Base-by-base conservation (phyloP, 2,113 vertebrate species). In the Prietella phreatophila region DNA sequence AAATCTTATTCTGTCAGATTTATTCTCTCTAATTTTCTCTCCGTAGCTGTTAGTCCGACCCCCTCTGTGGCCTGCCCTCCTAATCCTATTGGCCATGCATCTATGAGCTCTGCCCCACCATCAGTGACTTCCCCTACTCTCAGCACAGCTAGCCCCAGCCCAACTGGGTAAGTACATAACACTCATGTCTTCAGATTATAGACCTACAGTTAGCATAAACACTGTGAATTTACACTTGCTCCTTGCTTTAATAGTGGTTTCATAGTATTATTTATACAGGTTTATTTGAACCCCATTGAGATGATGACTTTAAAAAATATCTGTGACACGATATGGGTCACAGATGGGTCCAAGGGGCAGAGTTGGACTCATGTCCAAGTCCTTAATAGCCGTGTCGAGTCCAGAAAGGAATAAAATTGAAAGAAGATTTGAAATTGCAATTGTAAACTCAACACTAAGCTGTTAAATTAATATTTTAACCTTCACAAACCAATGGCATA, bases 101-200 rank as follows among this genome's bases (percentile, higher is more conserved):
- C 90, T 13, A 89, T 94, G 69, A 94, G 96, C 88, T 94, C 96
- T 91, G 91, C 95, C 92, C 96, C 96, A 73, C 96, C 96, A 58
- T 95, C 96, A 84, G 91, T 93, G 91, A 96, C 96, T 83, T 96
- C 97, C 17, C 96, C 96, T 79, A 96, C 96, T 92, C 96, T 96
- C 88, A 94, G 94, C 93, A 95, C 93, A 92, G 96, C 96, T 92
- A 97, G 97, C 95, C 96, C 96, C 76, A 95, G 95, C 90, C 96
- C 96, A 91, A 91, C 96, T 73, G 96, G 96, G 97, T 98, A 93
- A 96, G 96, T 91, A 88, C 3, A 33, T 88, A 5, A 47, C 47
- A 3, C 47, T 67, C 60, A 36, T 10, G 7, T 19, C 27, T 56
- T 55, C 15, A 55, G 13, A 55, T 79, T 30, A 33, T 79, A 19